Evolutionary conservation across 2,888 invertebrate genomes (phyloP).

Genomic region (Myathropa florea): DNA sequence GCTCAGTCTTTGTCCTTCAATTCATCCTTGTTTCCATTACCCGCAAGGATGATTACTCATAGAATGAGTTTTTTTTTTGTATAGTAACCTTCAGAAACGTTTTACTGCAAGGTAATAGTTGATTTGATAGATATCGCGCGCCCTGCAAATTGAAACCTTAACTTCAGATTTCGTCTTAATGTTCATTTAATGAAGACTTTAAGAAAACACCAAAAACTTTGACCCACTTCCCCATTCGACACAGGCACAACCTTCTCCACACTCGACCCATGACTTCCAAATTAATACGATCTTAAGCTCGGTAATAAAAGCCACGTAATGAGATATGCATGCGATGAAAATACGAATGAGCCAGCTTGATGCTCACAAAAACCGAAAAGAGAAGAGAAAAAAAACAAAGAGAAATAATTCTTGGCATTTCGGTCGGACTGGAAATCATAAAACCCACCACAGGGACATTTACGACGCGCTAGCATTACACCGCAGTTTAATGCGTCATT

Average conservation of each 20-base stretch:
- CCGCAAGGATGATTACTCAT: too few relatives aligned
- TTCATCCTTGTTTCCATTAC: too few relatives aligned
- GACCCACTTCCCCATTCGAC: background rate
- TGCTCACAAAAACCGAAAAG: background rate
- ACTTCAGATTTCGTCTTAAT: background rate
- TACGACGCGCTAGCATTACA: conserved; percentile 5
- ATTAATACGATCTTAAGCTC: conserved; percentile 16
- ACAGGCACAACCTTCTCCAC: background rate
- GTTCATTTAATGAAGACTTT: background rate
- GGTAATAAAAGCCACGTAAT: conserved; percentile 15
- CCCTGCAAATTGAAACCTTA: background rate
- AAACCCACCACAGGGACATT: conserved; percentile 5
- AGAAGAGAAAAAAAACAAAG: background rate
- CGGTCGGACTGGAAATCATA: background rate
- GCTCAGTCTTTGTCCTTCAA: too few relatives aligned
- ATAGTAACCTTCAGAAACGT: too few relatives aligned
- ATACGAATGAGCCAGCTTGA: conserved; percentile 1
- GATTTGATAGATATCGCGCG: background rate
- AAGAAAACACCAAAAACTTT: background rate
- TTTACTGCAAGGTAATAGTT: too few relatives aligned
- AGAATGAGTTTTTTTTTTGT: too few relatives aligned
- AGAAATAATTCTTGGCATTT: background rate
- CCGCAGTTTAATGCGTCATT: background rate
- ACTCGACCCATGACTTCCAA: background rate
- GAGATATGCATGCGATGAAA: conserved; percentile 34